Evolutionary conservation across 1,140 invertebrate species (phyloP), one percentile per base, ranked within the genome.

Genomic region (Cephus cinctus): DNA sequence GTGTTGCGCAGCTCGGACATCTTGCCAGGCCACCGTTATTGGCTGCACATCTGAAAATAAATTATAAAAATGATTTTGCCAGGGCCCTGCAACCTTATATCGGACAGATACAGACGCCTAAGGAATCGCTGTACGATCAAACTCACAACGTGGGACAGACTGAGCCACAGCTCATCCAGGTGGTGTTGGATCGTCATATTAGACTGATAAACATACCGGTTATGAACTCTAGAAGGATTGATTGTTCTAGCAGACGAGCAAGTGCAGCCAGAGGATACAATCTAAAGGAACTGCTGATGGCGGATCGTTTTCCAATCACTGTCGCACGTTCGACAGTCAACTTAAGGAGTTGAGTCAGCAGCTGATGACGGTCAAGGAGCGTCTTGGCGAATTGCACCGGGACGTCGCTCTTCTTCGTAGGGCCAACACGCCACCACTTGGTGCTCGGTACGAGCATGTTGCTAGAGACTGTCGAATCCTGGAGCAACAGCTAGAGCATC

Each of bases 1-100:
- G 81, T 27, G 83, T 87, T 18, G 80, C 84, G 0, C 83, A 86
- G 59, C 67, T 87, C 4, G 82, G 82, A n/a, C 83, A 86, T 57
- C 81, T 84, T 0, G 74, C 83, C 22, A 80, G 83, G 74, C 85
- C 75, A 36, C 68, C 68, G 0, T 22, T 75, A 0, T 43, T 74
- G 18, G 62, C 54, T 1, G 63, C 63, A 0, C 61, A 72, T 41
- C 50, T 86, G 4, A 80, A 82, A 48, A 83, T 80, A 0, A 85
- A 84, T 55, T 87, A 84, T 61, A 75, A 82, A 50, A 78, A 65
- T 25, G 85, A 87, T 52, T 85, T 87, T 51, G 78, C 80, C 2
- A 76, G 83, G 27, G 78, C 78, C 25, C 63, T 87, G 5, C 83
- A 86, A 42, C 81, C 83, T 0, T 85, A 82, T 71, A 75, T 86